Percentiles rank a stretch among this genome's conserved stretches.
Conservation (phyloP, 2,797 vertebrate genomes). For the Octomys mimax region DNA sequence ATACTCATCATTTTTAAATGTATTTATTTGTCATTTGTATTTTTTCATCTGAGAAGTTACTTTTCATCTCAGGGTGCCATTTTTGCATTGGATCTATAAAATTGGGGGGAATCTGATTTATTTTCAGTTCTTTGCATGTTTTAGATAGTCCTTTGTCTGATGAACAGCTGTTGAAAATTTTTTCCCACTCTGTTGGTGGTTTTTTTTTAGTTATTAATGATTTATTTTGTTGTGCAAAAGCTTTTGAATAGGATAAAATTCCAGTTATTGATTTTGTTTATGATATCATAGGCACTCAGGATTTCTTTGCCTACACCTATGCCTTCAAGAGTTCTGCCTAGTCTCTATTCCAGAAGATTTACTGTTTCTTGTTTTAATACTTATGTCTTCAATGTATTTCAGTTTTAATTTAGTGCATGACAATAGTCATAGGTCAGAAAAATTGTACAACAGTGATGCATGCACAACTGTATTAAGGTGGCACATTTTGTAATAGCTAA, state of each 20-base stretch:
- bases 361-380: background rate
- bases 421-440: background rate
- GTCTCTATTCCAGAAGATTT: background rate
- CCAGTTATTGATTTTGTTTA: background rate
- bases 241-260: background rate
- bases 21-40: background rate
- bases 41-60: background rate
- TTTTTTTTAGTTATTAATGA: background rate
- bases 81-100: background rate
- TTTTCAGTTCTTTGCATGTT: background rate
- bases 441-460: background rate
- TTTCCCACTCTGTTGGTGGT: background rate
- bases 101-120: background rate
- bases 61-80: background rate
- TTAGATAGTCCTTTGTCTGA: background rate
- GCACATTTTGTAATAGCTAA: background rate
- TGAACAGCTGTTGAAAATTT: background rate
- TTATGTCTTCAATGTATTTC: background rate
- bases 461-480: background rate
- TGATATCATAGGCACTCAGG: background rate
- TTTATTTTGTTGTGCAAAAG: background rate
- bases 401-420: background rate
- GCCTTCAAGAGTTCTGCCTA: background rate
- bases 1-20: background rate
- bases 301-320: background rate